Conservation (phyloP, 1,140 invertebrate genomes). For the Colletes latitarsis region DNA sequence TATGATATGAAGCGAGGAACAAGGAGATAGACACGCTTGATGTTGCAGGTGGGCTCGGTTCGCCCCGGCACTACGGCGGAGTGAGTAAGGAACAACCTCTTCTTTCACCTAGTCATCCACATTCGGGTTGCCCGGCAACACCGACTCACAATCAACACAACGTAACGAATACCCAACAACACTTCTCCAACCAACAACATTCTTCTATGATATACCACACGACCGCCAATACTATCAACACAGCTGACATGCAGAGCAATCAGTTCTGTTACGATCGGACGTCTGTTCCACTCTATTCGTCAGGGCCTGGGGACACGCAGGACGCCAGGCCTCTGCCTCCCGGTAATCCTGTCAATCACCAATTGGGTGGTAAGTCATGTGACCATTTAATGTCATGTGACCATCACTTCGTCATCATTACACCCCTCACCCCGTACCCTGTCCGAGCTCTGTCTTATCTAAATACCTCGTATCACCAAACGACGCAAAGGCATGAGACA, state of each 20-base stretch:
- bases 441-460: neutral
- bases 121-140: constrained; percentile 76
- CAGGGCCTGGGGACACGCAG: constrained; percentile 81
- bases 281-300: constrained; percentile 81
- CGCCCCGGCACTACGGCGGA: constrained; percentile 81
- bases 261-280: constrained; percentile 85
- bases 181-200: constrained; percentile 79
- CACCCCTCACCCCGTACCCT: constrained; percentile 17
- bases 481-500: constrained; percentile 46
- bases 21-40: constrained; percentile 74
- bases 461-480: constrained; percentile 22
- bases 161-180: constrained; percentile 80
- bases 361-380: constrained; percentile 84
- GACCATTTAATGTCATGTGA: constrained; percentile 80
- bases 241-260: constrained; percentile 79
- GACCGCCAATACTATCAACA: constrained; percentile 75
- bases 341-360: constrained; percentile 81
- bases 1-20: constrained; percentile 32
- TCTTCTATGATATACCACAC: constrained; percentile 82
- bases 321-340: constrained; percentile 78
- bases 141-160: constrained; percentile 78
- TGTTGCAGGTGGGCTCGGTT: constrained; percentile 84
- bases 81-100: constrained; percentile 79
- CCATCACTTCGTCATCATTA: constrained; percentile 71
- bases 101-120: constrained; percentile 82